Evolutionary conservation across 2,888 invertebrate genomes (phyloP).

Genomic region (Villa cingulata): DNA sequence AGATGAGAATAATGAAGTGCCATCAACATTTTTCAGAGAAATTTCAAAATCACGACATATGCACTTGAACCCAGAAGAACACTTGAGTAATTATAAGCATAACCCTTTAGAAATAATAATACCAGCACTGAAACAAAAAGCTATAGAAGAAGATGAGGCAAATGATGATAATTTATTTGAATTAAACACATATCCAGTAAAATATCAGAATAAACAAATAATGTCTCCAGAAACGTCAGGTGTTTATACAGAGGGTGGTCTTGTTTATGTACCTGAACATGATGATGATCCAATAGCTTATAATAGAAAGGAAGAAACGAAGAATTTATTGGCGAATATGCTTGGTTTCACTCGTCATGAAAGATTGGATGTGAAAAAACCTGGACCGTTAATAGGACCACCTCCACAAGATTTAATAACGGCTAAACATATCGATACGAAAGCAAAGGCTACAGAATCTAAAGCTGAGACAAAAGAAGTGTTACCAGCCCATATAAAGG

Average conservation of each 20-base stretch:
- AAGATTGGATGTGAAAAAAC: conserved; percentile 86
- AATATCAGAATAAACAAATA: conserved; percentile 3
- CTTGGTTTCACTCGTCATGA: conserved; percentile 77
- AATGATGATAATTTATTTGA: conserved; percentile 6
- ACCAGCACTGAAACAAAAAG: conserved; percentile 10
- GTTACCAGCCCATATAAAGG: conserved; percentile 30
- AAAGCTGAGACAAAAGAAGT: conserved; percentile 28
- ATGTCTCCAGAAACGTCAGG: conserved; percentile 17
- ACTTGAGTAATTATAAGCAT: not conserved
- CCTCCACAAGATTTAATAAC: conserved; percentile 20
- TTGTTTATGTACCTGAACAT: conserved; percentile 39
- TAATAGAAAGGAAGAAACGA: conserved; percentile 38
- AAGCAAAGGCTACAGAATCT: conserved; percentile 4
- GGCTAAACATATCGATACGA: conserved; percentile 11
- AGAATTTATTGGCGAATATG: conserved; percentile 47
- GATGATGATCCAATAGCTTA: conserved; percentile 13
- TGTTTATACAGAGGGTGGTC: conserved; percentile 49
- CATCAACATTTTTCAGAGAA: conserved; percentile 34
- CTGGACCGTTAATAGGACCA: conserved; percentile 61
- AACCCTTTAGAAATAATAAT: conserved; percentile 11
- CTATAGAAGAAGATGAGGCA: conserved; percentile 3
- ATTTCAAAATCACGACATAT: conserved; percentile 35
- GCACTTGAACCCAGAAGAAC: conserved; percentile 1
- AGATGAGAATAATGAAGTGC: conserved; percentile 32
- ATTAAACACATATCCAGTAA: conserved; percentile 8